A percentile compares a stretch with the other conserved stretches of the same genome.
Conservation (phyloP, 2,113 vertebrate species). For the zebrafish (Danio rerio) region GRCz12tu NC_133190.1:20721001-20721500, state of each 20-base stretch:
- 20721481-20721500: neutral
- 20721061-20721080: neutral
- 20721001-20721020: neutral
- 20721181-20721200: constrained; percentile 18
- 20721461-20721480: constrained; percentile 13
- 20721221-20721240: neutral
- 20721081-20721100: neutral
- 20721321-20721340: constrained; percentile 99
- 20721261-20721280: constrained; percentile 97
- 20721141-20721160: constrained; percentile 7
- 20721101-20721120: constrained; percentile 5
- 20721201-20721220: constrained; percentile 15
- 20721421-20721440: constrained; percentile 86
- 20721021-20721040: neutral
- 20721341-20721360: constrained; percentile 98
- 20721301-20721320: constrained; percentile 97
- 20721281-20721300: constrained; percentile 98
- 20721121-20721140: neutral
- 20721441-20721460: constrained; percentile 48
- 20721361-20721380: constrained; percentile 96
- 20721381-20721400: constrained; percentile 98
- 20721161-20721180: neutral
- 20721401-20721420: constrained; percentile 98
- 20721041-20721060: neutral
- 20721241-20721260: constrained; percentile 73